A percentile compares a stretch with the other conserved stretches of the same genome.
These are phyloP conservation scores for Poecilia gillii DNA, from an alignment of 2,797 vertebrate species.

Conservation along the genomic window DNA sequence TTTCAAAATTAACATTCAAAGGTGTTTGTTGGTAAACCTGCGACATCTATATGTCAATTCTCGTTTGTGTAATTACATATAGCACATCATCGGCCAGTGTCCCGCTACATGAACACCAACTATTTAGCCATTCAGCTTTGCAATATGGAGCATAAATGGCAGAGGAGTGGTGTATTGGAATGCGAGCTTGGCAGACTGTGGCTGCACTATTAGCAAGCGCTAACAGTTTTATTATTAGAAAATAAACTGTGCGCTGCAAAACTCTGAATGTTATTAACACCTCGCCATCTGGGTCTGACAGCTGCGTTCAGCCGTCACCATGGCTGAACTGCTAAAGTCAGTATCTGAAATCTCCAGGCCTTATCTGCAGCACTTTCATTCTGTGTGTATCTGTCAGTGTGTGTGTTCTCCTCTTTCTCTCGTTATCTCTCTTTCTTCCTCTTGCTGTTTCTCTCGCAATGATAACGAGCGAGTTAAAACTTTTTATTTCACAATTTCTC, in stretches of 20 bases:
- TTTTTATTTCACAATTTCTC: conserved; percentile 16
- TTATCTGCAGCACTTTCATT: conserved; percentile 58
- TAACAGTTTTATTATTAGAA: conserved; percentile 86
- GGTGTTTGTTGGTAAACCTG: conserved; percentile 26
- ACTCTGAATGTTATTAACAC: conserved; percentile 80
- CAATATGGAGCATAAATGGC: conserved; percentile 66
- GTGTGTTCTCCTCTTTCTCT: conserved; percentile 30
- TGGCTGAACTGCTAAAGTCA: conserved; percentile 72
- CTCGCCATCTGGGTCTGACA: conserved; percentile 79
- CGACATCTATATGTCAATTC: conserved; percentile 41
- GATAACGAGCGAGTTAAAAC: conserved; percentile 32
- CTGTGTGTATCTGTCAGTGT: conserved; percentile 33
- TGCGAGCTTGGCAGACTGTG: conserved; percentile 71
- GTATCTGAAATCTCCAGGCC: conserved; percentile 65
- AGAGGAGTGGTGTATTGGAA: conserved; percentile 62
- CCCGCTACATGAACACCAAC: conserved; percentile 37
- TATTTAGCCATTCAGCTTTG: conserved; percentile 47
- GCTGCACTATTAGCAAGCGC: conserved; percentile 77
- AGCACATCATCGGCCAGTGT: conserved; percentile 36
- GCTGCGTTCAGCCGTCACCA: conserved; percentile 77
- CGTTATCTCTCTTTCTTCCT: conserved; percentile 32
- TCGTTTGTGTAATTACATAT: conserved; percentile 47
- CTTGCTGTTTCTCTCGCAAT: conserved; percentile 32
- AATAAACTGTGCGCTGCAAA: conserved; percentile 80
- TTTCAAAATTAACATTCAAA: conserved; percentile 11